Evolutionary conservation across 2,888 invertebrate genomes (phyloP).

Genomic region (Monoplex corrugatus): DNA sequence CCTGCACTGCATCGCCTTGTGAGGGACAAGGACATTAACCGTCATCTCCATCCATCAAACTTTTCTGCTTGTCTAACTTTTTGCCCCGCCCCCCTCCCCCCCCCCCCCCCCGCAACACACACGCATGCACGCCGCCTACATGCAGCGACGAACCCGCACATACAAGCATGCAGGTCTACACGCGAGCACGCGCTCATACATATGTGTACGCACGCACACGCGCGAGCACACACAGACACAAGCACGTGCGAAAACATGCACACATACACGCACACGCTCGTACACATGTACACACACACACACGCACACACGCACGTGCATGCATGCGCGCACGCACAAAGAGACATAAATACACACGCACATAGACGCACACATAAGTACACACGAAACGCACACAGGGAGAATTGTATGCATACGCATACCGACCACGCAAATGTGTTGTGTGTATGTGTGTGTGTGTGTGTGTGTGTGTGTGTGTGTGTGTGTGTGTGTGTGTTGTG

Average conservation of each 20-base stretch:
- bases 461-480: neutral
- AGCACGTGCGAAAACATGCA: neutral
- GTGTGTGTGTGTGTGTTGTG: neutral
- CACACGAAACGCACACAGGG: too few species aligned
- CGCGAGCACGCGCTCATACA: neutral
- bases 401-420: too few species aligned
- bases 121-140: too few species aligned
- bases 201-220: neutral
- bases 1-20: too few species aligned
- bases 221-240: slow-evolving; percentile 16
- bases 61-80: too few species aligned
- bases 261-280: neutral
- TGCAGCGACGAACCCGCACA: too few species aligned
- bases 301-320: neutral
- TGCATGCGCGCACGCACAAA: neutral
- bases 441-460: slow-evolving; percentile 18
- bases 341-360: neutral
- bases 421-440: too few species aligned
- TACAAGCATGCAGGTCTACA: neutral
- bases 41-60: too few species aligned
- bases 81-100: too few species aligned
- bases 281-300: neutral
- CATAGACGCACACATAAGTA: too few species aligned
- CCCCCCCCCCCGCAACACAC: too few species aligned
- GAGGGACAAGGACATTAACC: too few species aligned